phyloP scores from a whole-genome alignment of 2,113 vertebrate species.

The Ailurus styani region DNA sequence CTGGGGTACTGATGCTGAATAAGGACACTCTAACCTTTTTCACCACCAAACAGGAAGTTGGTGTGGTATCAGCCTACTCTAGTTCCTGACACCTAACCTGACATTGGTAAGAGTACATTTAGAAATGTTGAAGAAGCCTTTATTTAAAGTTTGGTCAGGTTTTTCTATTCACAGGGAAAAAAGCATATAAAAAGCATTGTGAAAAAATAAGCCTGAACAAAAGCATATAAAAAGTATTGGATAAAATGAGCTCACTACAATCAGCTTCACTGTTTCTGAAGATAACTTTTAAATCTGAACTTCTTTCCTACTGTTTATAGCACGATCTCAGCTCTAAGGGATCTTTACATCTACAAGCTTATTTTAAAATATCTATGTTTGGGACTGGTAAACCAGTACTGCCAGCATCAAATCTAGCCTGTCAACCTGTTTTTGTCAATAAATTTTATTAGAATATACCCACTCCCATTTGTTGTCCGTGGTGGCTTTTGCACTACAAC shows the following conservation, averaged over 20 bases:
- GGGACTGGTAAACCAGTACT: background rate
- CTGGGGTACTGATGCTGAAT: background rate
- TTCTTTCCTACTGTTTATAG: background rate
- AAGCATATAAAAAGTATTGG: background rate
- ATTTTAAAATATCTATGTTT: background rate
- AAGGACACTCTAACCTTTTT: background rate
- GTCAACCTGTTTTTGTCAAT: background rate
- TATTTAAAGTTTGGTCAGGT: background rate
- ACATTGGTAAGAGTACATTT: background rate
- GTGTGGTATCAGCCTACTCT: background rate
- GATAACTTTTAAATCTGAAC: background rate
- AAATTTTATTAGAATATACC: background rate
- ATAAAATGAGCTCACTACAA: background rate
- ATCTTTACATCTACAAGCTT: background rate
- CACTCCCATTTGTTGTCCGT: background rate
- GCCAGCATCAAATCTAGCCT: background rate
- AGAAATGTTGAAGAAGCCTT: background rate
- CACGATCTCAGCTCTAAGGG: background rate
- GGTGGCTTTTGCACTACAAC: background rate
- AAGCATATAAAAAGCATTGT: background rate
- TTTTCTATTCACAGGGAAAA: background rate
- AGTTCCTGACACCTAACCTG: background rate
- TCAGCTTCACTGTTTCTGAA: background rate
- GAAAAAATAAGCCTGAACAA: background rate
- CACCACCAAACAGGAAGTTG: background rate